Conservation (phyloP, 2,113 vertebrate genomes). For the Saccopteryx leptura region DNA sequence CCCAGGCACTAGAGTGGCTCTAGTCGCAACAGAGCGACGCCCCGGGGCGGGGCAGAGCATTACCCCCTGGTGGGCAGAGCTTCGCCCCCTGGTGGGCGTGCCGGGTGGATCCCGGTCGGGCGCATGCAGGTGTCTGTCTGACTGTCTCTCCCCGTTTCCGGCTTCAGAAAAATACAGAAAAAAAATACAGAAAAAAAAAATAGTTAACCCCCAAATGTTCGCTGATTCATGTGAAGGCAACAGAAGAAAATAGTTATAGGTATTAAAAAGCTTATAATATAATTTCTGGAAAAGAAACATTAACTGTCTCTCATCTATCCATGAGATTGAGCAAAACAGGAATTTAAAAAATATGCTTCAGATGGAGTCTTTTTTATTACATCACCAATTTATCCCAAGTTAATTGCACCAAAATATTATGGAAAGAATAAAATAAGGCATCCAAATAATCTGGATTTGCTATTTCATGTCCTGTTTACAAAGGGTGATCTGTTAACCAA, state of each 20-base stretch:
- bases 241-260: background rate
- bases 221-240: background rate
- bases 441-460: background rate
- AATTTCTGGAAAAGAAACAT: background rate
- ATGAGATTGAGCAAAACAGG: background rate
- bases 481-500: background rate
- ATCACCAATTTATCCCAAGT: slow-evolving; percentile 5
- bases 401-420: background rate
- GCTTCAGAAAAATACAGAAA: too few species aligned
- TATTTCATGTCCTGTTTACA: background rate
- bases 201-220: background rate
- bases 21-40: too few species aligned
- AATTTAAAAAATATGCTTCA: background rate
- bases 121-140: too few species aligned
- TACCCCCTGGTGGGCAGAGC: too few species aligned
- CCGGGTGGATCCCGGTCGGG: too few species aligned
- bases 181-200: too few species aligned
- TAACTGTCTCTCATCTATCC: background rate
- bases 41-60: too few species aligned
- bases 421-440: background rate
- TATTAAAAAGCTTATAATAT: background rate
- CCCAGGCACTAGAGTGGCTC: too few species aligned
- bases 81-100: too few species aligned
- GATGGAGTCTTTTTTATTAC: background rate
- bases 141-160: too few species aligned